Evolutionary conservation across 2,797 vertebrate species (phyloP).

Genomic region (Tapirus indicus): DNA sequence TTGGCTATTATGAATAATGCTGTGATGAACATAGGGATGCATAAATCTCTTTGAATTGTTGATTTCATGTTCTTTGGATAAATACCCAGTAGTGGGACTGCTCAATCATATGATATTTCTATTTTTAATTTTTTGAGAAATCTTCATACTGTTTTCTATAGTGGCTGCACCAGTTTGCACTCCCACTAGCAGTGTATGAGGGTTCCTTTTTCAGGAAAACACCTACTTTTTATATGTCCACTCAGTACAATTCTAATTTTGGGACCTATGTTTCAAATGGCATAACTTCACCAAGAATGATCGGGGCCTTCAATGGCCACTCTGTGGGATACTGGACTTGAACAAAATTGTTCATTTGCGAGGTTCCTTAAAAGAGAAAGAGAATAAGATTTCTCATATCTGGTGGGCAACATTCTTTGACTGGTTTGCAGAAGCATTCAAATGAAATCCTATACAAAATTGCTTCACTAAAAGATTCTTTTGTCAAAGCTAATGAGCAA

Average conservation of each 20-base stretch:
- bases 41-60: too few species aligned
- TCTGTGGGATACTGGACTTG: background rate
- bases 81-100: too few species aligned
- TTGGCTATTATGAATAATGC: too few species aligned
- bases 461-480: slow-evolving; percentile 2
- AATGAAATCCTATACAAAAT: background rate
- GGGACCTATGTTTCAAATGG: background rate
- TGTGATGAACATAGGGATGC: too few species aligned
- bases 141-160: too few species aligned
- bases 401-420: background rate
- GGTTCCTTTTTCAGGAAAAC: background rate
- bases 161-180: too few species aligned
- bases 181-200: too few species aligned
- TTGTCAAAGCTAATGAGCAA: background rate
- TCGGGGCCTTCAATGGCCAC: background rate
- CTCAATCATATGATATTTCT: too few species aligned
- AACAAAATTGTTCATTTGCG: background rate
- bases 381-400: background rate
- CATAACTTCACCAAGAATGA: background rate
- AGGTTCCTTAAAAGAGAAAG: background rate
- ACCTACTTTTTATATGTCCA: background rate
- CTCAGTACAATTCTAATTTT: background rate
- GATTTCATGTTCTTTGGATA: too few species aligned
- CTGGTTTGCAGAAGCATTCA: background rate
- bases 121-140: too few species aligned